Evolutionary conservation across 2,888 invertebrate genomes (phyloP), one percentile per base, ranked within the genome.

Genomic region (Blastobasis adustella): DNA sequence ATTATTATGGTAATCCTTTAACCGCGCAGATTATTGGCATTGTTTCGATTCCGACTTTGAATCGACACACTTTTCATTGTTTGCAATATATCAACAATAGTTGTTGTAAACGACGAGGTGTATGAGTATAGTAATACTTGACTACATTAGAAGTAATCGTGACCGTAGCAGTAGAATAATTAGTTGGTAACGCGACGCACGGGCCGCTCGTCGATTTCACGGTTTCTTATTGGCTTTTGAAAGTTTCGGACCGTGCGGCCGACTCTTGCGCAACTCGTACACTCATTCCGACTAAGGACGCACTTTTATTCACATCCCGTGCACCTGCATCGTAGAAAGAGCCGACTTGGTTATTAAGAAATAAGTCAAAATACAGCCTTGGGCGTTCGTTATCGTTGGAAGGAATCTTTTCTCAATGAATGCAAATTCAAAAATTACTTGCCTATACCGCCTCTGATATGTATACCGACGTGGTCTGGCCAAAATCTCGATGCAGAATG

Each of bases 171-270:
- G 67, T 69, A 70, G 70, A 79, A 80, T 86, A 85, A 84, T 86
- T 86, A 85, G 82, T 67, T 60, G 71, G 71, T 73, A 74, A 69
- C 69, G 66, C 66, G 59, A 68, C 68, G 65, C 61, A 65, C 62
- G 63, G 67, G 69, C 66, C 62, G 65, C 68, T 73, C 71, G 73
- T 68, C 67, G 75, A 82, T 83, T 82, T 82, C 82, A 79, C 73
- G 79, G 79, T 76, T 75, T 80, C 77, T 78, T 78, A 78, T 78
- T 76, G 73, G 73, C 72, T 79, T 83, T 84, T 82, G 83, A 86
- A 86, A 87, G 83, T 83, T 78, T 73, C 59, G 59, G 63, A 58
- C 60, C 59, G 58, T 55, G 68, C 67, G 52, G 59, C 55, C 52
- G 53, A 52, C 53, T 57, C 57, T 73, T 77, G 71, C 75, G 76